Percentiles rank a stretch among this genome's conserved stretches.
phyloP scores from a whole-genome alignment of 2,888 invertebrate genomes.

The Campoplex nolae region DNA sequence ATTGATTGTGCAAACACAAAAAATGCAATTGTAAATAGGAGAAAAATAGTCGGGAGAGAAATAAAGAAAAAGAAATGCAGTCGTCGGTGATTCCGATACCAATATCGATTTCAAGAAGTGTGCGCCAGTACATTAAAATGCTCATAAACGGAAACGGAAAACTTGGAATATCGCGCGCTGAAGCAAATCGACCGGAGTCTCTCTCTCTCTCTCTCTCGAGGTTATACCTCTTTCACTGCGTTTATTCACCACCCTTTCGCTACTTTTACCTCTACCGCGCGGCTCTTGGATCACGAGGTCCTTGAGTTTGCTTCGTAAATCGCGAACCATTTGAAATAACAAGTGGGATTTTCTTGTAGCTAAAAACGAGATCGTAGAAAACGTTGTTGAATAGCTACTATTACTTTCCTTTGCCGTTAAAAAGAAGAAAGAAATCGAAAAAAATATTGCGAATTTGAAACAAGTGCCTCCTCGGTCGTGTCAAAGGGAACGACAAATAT shows the following conservation, averaged over 20 bases:
- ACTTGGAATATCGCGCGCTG: conserved; percentile 22
- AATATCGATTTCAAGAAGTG: conserved; percentile 19
- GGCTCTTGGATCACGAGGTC: conserved; percentile 22
- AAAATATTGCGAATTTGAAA: conserved; percentile 2
- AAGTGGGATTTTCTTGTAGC: conserved; percentile 21
- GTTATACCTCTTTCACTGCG: conserved; percentile 34
- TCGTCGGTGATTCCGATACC: not conserved
- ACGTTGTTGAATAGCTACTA: not conserved
- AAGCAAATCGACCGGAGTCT: conserved; percentile 19
- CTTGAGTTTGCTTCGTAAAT: conserved; percentile 43
- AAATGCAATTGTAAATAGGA: not conserved
- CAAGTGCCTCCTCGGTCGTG: not conserved
- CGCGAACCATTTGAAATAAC: conserved; percentile 29
- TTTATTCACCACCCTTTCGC: conserved; percentile 23
- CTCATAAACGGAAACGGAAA: conserved; percentile 28
- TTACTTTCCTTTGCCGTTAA: not conserved
- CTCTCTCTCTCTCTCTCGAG: not conserved
- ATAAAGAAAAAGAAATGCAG: not conserved
- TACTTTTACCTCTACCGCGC: conserved; percentile 1
- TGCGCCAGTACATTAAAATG: conserved; percentile 19
- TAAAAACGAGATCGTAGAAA: conserved; percentile 18
- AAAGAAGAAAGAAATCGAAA: not conserved
- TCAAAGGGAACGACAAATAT: not conserved
- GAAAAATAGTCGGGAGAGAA: not conserved
- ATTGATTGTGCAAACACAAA: not conserved